Base-by-base conservation (phyloP, 1,140 invertebrate species). In the Micrasema minimum region DNA sequence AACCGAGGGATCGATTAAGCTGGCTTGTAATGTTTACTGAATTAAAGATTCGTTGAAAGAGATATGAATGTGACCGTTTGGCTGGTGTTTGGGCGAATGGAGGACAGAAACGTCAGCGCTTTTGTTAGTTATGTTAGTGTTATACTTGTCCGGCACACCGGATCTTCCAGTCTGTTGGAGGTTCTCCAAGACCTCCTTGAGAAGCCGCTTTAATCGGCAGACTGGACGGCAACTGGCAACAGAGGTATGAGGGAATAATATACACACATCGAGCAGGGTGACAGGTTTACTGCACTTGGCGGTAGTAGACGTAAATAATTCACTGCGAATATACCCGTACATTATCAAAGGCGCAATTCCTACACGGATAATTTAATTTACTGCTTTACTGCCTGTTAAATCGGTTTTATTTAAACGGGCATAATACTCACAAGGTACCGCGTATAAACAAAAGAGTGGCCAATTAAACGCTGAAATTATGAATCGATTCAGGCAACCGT, bases 141-240 rank as follows among this genome's bases (percentile, higher is more conserved):
- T n/a, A 51, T 22, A 26, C n/a, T 12, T 23, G 18, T 51, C 46
- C 2, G 12, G 14, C 16, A 14, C 35, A 18, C 31, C 31, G 31
- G 31, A 59, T 59, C 55, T 59, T 26, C 51, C 18, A 18, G 6
- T 48, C 16, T 12, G 51, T 16, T 59, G 55, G 55, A 38, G 10
- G 10, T 20, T 3, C 37, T 59, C 55, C 55, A 41, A 59, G 55
- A 59, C 55, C 55, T 38, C 37, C 55, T 37, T 20, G 10, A 48
- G 46, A 48, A 31, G 14, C 50, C 14, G 23, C 50, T 53, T 53
- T 53, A 20, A 53, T 53, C 23, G 23, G n/a, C 23, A 53, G 50
- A 53, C 50, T n/a, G 12, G 50, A 53, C 26, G 50, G 23, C 50
- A 31, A 26, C 50, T 53, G 50, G 23, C 50, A 31, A 26, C 50